Evolutionary conservation across 2,888 invertebrate genomes (phyloP), one percentile per base, ranked within the genome.

Genomic region (Formica aserva): DNA sequence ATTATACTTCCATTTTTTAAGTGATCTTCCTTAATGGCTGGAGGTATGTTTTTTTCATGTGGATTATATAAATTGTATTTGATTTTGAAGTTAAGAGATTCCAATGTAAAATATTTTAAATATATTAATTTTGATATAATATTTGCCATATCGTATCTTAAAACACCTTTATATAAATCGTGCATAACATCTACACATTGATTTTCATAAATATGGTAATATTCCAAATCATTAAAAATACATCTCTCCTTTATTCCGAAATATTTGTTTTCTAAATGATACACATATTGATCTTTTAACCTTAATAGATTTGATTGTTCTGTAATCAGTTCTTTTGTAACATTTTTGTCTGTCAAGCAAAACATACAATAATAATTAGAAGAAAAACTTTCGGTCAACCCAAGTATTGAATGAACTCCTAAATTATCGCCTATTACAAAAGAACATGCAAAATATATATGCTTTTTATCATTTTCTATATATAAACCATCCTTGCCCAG

Each of bases 181-280:
- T 48, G 67, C 67, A 67, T 67, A 48, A 48, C 5, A 11, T 67
- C 29, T 29, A 67, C 2, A 32, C 67, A 67, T 18, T 48, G 67
- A 67, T 67, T 67, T 67, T 45, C 67, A 67, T 67, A 67, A 67
- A 67, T 48, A 18, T 67, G 67, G 6, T 48, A 67, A 67, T 67
- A 67, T 8, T 48, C 29, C 9, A 67, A 48, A 41, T 67, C 45
- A 48, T 48, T 45, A 48, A 67, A 67, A 48, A 67, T 67, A 48
- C 66, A 67, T 29, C 66, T 67, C 18, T 67, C 29, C 3, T 67
- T 67, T 45, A 48, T 29, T 45, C 67, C 67, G 1, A 48, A 67
- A 3, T 18, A 3, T 29, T 67, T 9, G 67, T 67, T 67, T 48
- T 67, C 26, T 4, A 48, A 67, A 48, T 67, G 29, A 67, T 29